Conservation (phyloP, 1,140 invertebrate genomes). For the Neodiprion virginianus region DNA sequence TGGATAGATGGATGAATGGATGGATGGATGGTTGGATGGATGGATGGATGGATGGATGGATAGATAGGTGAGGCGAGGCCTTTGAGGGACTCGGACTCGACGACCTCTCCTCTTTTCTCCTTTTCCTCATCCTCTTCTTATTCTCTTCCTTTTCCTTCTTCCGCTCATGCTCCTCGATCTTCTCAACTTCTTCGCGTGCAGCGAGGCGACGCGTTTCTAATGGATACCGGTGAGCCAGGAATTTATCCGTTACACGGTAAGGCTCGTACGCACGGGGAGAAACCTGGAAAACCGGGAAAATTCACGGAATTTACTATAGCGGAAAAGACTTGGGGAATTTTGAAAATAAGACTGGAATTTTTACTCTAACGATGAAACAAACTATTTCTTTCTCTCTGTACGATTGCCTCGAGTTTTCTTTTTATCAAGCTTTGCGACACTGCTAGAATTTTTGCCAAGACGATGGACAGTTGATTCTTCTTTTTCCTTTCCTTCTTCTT, state of each 20-base stretch:
- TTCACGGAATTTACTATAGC: too few species aligned
- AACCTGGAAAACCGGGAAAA: too few species aligned
- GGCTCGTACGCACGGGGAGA: too few species aligned
- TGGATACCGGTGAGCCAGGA: neutral
- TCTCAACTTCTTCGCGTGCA: constrained; percentile 22
- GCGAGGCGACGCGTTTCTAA: neutral
- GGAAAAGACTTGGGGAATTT: too few species aligned
- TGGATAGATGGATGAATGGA: neutral
- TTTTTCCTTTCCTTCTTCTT: too few species aligned
- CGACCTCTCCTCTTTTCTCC: constrained; percentile 8
- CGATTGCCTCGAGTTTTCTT: too few species aligned
- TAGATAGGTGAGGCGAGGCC: neutral
- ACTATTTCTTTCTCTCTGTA: too few species aligned
- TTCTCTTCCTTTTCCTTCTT: constrained; percentile 16
- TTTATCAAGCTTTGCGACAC: too few species aligned
- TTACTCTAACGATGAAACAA: too few species aligned
- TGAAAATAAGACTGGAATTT: too few species aligned
- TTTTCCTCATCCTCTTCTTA: neutral
- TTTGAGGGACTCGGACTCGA: neutral
- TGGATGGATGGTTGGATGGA: neutral
- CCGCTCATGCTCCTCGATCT: constrained; percentile 22
- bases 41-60: neutral
- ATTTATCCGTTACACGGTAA: neutral
- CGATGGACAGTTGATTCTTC: too few species aligned
- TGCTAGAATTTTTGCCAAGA: too few species aligned